Evolutionary conservation across 2,797 vertebrate genomes (phyloP).

Genomic region (Leucoraja ocellata): DNA sequence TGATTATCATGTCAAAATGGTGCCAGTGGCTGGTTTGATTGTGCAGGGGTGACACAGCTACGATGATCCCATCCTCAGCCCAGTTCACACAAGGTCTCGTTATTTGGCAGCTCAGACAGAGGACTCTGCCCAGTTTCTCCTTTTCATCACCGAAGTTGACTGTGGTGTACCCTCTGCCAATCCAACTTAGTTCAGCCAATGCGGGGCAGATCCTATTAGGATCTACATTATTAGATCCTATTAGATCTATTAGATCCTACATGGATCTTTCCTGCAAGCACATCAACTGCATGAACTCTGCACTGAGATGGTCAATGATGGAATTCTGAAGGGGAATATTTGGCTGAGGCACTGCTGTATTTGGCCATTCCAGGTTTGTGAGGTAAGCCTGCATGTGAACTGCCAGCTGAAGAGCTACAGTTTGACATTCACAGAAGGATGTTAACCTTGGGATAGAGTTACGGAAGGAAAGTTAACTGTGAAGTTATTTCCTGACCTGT

Average conservation of each 20-base stretch:
- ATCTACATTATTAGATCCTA: no score
- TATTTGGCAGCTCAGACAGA: not conserved
- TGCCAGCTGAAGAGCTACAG: not conserved
- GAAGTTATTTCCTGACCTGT: not conserved
- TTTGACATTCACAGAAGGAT: conserved; percentile 19
- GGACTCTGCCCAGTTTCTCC: not conserved
- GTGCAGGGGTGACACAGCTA: not conserved
- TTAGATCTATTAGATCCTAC: not conserved
- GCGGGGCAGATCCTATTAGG: not conserved
- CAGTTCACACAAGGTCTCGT: not conserved
- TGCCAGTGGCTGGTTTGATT: no score
- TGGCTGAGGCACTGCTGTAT: not conserved
- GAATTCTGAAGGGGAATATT: not conserved
- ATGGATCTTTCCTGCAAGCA: not conserved
- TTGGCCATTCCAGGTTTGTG: conserved; percentile 16
- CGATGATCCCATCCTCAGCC: not conserved
- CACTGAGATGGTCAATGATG: not conserved
- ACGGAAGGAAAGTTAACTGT: not conserved
- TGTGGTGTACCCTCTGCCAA: not conserved
- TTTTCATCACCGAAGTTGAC: not conserved
- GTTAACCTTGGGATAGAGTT: conserved; percentile 17
- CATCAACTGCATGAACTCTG: not conserved
- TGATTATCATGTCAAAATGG: not conserved
- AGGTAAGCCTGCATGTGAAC: not conserved
- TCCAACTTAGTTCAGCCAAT: not conserved